A percentile compares a stretch with the other conserved stretches of the same genome.
Conservation (phyloP, 2,888 invertebrate genomes). For the Heliconius sara region DNA sequence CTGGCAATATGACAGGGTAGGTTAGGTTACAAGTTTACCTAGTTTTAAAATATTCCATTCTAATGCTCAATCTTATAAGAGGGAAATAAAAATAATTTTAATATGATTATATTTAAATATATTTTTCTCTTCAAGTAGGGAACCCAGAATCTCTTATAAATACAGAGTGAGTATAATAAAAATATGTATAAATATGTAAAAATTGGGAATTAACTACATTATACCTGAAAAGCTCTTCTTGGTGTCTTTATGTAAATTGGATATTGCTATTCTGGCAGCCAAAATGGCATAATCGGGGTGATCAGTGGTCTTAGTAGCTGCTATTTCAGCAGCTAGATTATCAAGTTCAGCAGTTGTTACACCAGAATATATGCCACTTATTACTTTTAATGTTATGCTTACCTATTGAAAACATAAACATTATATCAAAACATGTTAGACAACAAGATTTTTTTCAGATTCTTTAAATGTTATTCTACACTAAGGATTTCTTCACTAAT, state of each 20-base stretch:
- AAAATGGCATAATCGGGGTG: constrained; percentile 98
- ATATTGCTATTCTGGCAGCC: constrained; percentile 96
- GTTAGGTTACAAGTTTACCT: too few relatives aligned
- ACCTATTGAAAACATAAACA: constrained; percentile 76
- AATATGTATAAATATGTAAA: too few relatives aligned
- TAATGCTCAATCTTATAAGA: not conserved
- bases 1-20: too few relatives aligned
- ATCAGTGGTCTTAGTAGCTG: constrained; percentile 98
- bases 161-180: not conserved
- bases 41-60: too few relatives aligned
- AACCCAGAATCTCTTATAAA: not conserved
- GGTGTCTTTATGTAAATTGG: constrained; percentile 99
- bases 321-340: constrained; percentile 98
- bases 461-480: too few relatives aligned
- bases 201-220: too few relatives aligned
- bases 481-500: too few relatives aligned
- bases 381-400: constrained; percentile 94
- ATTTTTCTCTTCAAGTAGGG: not conserved
- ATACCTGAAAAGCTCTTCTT: constrained; percentile 95
- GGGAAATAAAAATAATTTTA: not conserved
- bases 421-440: not conserved
- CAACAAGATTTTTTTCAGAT: too few relatives aligned
- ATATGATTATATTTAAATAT: not conserved
- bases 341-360: constrained; percentile 98
- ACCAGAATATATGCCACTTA: constrained; percentile 96